These are phyloP conservation scores for Mythimna impura DNA, from an alignment of 2,888 invertebrate species.

Conservation along the genomic window DNA sequence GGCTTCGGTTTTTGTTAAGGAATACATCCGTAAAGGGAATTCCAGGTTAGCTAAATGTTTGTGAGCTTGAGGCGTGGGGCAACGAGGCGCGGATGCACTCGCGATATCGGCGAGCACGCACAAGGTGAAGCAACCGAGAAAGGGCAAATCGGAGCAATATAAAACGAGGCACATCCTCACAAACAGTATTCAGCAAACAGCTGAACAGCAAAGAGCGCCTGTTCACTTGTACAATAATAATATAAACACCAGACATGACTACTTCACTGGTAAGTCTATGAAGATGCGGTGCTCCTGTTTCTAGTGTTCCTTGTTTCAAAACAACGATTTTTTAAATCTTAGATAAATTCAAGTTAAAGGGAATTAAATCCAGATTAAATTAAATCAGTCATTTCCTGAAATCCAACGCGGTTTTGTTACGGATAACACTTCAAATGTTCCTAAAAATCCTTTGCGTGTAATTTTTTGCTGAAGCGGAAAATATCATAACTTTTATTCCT, in stretches of 20 bases:
- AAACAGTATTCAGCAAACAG: slow-evolving; percentile 84
- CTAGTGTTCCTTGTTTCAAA: background rate
- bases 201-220: slow-evolving; percentile 78
- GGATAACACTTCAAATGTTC: background rate
- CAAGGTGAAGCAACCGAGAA: slow-evolving; percentile 90
- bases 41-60: slow-evolving; percentile 70
- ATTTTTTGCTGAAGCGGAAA: background rate
- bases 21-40: slow-evolving; percentile 60
- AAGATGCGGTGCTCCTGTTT: slow-evolving; percentile 13
- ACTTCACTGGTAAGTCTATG: slow-evolving; percentile 80
- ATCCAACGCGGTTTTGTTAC: background rate
- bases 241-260: slow-evolving; percentile 78
- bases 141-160: slow-evolving; percentile 89
- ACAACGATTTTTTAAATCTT: background rate
- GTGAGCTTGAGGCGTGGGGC: slow-evolving; percentile 74
- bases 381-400: background rate
- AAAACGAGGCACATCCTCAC: slow-evolving; percentile 88
- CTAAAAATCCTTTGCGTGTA: background rate
- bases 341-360: background rate
- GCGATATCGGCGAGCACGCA: slow-evolving; percentile 81
- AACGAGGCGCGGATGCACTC: slow-evolving; percentile 75
- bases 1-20: slow-evolving; percentile 36
- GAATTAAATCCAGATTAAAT: background rate
- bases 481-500: background rate
- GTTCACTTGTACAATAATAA: slow-evolving; percentile 71